phyloP scores from a whole-genome alignment of 2,113 vertebrate species.

The Anthoscopus minutus region DNA sequence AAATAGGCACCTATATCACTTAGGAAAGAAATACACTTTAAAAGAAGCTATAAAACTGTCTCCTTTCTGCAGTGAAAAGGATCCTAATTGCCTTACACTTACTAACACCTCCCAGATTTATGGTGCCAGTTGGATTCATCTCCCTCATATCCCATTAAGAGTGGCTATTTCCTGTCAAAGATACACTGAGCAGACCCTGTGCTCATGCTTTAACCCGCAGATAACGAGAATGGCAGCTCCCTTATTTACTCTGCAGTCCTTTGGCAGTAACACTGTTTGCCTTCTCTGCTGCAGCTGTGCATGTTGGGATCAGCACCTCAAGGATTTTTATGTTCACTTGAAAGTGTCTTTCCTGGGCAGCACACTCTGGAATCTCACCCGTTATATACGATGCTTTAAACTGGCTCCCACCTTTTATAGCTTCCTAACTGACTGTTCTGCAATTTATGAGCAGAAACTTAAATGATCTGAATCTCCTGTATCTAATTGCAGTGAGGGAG shows the following conservation, averaged over 20 bases:
- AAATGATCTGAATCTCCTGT: background rate
- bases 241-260: background rate
- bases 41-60: slow-evolving; percentile 26
- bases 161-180: slow-evolving; percentile 23
- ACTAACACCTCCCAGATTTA: slow-evolving; percentile 38
- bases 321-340: slow-evolving; percentile 38
- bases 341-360: slow-evolving; percentile 18
- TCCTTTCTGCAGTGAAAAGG: background rate
- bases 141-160: slow-evolving; percentile 5
- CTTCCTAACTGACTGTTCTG: background rate
- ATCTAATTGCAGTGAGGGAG: background rate
- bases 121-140: slow-evolving; percentile 28
- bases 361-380: background rate
- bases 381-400: background rate
- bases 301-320: background rate
- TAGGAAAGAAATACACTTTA: background rate
- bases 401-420: background rate
- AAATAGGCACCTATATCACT: slow-evolving; percentile 6
- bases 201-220: background rate
- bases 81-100: background rate
- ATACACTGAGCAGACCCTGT: slow-evolving; percentile 2
- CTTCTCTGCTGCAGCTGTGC: background rate
- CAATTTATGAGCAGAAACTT: slow-evolving; percentile 15
- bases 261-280: background rate
- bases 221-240: background rate